phyloP scores from a whole-genome alignment of 2,797 vertebrate species.

The Sphaeramia orbicularis region DNA sequence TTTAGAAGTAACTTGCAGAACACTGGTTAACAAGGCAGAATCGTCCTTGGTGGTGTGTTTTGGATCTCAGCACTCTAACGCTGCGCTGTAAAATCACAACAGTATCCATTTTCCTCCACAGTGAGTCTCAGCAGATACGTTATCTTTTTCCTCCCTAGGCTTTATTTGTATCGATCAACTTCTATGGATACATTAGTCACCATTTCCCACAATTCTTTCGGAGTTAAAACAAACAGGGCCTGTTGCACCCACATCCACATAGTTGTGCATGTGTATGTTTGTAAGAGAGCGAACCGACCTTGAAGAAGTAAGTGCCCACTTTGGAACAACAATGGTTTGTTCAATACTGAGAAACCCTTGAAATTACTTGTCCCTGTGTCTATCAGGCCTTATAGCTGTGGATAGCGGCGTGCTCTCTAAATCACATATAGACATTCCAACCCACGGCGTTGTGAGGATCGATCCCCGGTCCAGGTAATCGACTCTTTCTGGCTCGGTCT shows the following conservation, averaged over 20 bases:
- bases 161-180: conserved; percentile 39
- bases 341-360: conserved; percentile 41
- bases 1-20: too few relatives aligned
- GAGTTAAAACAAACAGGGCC: conserved; percentile 22
- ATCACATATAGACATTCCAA: conserved; percentile 54
- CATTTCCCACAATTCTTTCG: conserved; percentile 28
- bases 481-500: conserved; percentile 34
- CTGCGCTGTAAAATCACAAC: background rate
- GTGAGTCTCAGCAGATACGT: conserved; percentile 11
- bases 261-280: conserved; percentile 14
- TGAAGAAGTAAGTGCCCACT: conserved; percentile 23
- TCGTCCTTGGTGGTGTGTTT: background rate
- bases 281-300: background rate
- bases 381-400: conserved; percentile 15
- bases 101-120: conserved; percentile 17
- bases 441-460: conserved; percentile 37
- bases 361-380: conserved; percentile 44
- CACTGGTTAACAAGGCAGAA: too few relatives aligned
- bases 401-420: conserved; percentile 27
- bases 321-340: conserved; percentile 34
- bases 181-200: conserved; percentile 31
- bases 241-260: conserved; percentile 3
- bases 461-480: conserved; percentile 48
- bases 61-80: background rate
- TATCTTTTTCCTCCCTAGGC: conserved; percentile 13